Base-by-base conservation (phyloP, 1,140 invertebrate genomes). In the Ctenoplectra terminalis region DNA sequence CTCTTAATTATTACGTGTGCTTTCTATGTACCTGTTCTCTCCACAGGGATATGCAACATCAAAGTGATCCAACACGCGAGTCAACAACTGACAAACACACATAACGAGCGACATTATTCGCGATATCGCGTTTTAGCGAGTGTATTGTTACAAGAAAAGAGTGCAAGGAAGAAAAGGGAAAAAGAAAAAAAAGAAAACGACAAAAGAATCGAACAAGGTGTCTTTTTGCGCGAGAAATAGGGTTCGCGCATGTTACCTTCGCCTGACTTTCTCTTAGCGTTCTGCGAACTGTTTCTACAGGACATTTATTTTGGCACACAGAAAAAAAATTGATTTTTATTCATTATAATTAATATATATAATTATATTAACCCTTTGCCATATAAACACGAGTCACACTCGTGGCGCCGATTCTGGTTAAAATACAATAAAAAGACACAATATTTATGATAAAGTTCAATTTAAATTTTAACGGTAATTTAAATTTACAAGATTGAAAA, bases 11-110 rank as follows among this genome's bases (percentile, higher is more conserved):
- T 52, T 70, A 9, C 67, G 7, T 29, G 3, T 29, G 17, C 11
- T 15, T 23, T 29, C 40, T 17, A 6, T 29, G 26, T 6, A 26
- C 9, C 26, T 7, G 20, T 1, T 34, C 5, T 23, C 20, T 6
- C 20, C 29, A 15, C 29, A 29, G 8, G 34, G 11, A 2, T 29
- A 20, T 13, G 17, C 7, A 15, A 70, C 20, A 37, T 70, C 67
- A 70, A 52, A 70, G 67, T 11, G n/a, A 70, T 52, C 23, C 31
- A 52, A 52, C 31, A 52, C 1, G 67, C 67, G 48, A 70, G 23
- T 52, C 31, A 52, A 70, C 31, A 52, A 23, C 2, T 2, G 29
- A 52, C 29, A n/a, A 37, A 50, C 48, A 6, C 6, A 17, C 48
- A 9, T 70, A 70, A 52, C 23, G 48, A 52, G 29, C 11, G 8